Conservation (phyloP, 2,797 vertebrate genomes). For the Gouania willdenowi region DNA sequence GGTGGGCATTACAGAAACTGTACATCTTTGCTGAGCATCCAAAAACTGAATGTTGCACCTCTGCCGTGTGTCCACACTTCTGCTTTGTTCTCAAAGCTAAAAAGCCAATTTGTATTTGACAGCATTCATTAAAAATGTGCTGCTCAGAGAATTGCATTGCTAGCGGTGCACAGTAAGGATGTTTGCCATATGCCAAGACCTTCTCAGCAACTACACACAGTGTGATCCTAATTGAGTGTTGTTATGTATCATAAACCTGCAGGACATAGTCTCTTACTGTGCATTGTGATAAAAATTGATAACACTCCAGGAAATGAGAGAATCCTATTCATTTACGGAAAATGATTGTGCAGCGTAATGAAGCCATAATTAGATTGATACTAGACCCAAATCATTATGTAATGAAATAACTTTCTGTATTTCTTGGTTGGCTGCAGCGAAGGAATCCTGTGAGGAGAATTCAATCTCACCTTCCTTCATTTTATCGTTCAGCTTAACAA, state of each 20-base stretch:
- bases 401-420: no score
- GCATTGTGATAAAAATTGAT: conserved; percentile 58
- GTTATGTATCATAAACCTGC: conserved; percentile 54
- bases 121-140: conserved; percentile 34
- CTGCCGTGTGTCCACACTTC: conserved; percentile 3
- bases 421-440: no score
- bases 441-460: conserved; percentile 35
- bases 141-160: neutral
- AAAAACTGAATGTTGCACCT: neutral
- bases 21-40: neutral
- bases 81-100: conserved; percentile 6
- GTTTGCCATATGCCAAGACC: conserved; percentile 53
- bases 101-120: conserved; percentile 18
- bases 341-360: conserved; percentile 36
- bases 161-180: conserved; percentile 41
- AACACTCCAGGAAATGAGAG: conserved; percentile 51
- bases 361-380: conserved; percentile 18
- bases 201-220: conserved; percentile 35
- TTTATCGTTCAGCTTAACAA: conserved; percentile 47
- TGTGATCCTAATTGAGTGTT: conserved; percentile 57
- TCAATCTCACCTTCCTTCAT: conserved; percentile 23
- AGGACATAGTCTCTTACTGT: conserved; percentile 41
- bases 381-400: neutral
- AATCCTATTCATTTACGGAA: conserved; percentile 28
- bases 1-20: conserved; percentile 1